Evolutionary conservation across 1,140 invertebrate genomes (phyloP).

Genomic region (Drosophila subpulchrella): DNA sequence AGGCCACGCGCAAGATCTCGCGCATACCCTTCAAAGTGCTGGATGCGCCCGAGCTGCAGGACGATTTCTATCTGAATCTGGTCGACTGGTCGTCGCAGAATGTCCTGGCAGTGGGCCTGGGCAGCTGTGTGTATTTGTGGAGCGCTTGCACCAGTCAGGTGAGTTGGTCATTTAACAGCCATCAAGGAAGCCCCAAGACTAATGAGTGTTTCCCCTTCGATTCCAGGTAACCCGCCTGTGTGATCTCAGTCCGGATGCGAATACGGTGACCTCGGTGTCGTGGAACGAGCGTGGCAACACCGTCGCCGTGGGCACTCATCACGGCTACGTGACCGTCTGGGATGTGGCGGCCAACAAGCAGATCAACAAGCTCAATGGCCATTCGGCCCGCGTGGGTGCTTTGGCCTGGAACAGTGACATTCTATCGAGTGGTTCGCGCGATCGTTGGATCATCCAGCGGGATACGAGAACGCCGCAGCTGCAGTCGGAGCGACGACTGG

Average conservation of each 20-base stretch:
- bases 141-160: conserved; percentile 99
- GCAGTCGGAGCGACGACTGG: conserved; percentile 91
- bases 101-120: conserved; percentile 98
- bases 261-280: conserved; percentile 98
- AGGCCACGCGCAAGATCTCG: conserved; percentile 98
- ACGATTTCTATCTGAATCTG: conserved; percentile 99
- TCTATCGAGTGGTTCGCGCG: conserved; percentile 97
- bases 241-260: conserved; percentile 96
- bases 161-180: conserved; percentile 4
- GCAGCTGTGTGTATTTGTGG: conserved; percentile 99
- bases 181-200: neutral
- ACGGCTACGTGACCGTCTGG: conserved; percentile 98
- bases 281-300: conserved; percentile 99
- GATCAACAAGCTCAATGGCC: conserved; percentile 95
- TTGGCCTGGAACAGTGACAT: conserved; percentile 99
- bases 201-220: neutral
- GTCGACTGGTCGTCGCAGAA: conserved; percentile 99
- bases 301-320: conserved; percentile 98
- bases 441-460: conserved; percentile 96
- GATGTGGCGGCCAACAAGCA: conserved; percentile 97
- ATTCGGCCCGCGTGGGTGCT: conserved; percentile 96
- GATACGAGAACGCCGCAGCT: conserved; percentile 95
- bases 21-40: conserved; percentile 98
- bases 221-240: conserved; percentile 95
- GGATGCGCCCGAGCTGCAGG: conserved; percentile 99